A percentile compares a stretch with the other conserved stretches of the same genome.
These are phyloP conservation scores for Telmatherina bonti DNA, from an alignment of 2,797 vertebrate species.

Conservation along the genomic window DNA sequence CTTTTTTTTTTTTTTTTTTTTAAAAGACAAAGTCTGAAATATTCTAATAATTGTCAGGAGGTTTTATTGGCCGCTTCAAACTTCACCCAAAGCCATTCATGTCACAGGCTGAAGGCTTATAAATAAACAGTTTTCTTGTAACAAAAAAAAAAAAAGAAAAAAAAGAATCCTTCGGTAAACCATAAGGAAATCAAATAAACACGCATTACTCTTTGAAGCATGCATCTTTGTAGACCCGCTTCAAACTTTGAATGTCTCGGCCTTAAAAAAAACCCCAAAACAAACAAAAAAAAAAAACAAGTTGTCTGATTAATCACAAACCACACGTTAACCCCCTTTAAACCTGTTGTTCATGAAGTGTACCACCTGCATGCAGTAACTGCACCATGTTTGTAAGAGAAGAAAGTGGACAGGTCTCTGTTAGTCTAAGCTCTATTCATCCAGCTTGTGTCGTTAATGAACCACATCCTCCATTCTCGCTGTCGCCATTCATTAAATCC, in stretches of 20 bases:
- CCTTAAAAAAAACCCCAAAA: neutral
- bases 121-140: no score
- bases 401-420: conserved; percentile 71
- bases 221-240: neutral
- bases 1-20: no score
- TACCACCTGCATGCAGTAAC: conserved; percentile 67
- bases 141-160: no score
- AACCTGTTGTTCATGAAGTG: conserved; percentile 21
- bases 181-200: no score
- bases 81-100: neutral
- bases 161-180: no score
- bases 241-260: neutral
- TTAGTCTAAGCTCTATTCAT: conserved; percentile 81
- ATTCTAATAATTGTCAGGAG: conserved; percentile 6
- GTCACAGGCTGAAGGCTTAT: conserved; percentile 13
- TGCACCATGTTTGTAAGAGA: conserved; percentile 61
- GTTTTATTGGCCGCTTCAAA: conserved; percentile 1
- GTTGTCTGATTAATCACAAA: conserved; percentile 43
- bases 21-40: no score
- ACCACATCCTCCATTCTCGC: conserved; percentile 83
- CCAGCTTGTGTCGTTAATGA: conserved; percentile 84
- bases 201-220: neutral
- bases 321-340: conserved; percentile 29
- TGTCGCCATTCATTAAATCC: conserved; percentile 83
- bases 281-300: no score